Evolutionary conservation across 2,797 vertebrate species (phyloP), one percentile per base, ranked within the genome.

Genomic region (Stomatorhinus walkeri): DNA sequence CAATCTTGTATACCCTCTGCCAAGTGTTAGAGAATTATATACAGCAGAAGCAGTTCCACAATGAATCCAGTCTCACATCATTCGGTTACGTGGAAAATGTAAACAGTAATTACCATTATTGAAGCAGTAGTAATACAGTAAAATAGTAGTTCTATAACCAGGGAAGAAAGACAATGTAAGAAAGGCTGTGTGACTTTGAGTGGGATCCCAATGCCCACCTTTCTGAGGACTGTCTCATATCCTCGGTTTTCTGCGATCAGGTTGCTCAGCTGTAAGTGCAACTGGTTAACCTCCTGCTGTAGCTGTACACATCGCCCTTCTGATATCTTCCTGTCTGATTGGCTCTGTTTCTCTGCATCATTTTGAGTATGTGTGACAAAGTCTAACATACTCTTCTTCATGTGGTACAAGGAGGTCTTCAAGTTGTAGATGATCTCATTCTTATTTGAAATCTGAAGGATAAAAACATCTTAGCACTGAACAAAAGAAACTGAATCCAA

Each of bases 1-100:
- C 96, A 87, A 95, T 32, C 91, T 95, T 96, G 91, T 95, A 93
- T 88, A 96, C 97, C 92, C 95, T 95, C 98, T 99, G 93, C 88
- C 93, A 92, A 89, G 54, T 49, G 8, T 83, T 46, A 46, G 16
- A 83, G 43, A 76, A 24, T 24, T 64, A 85, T 19, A 88, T 72
- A 51, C 2, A 46, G 88, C 72, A 83, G 22, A 59, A 22, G 84
- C 28, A 28, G 49, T 86, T 64, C 61, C 54, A 54, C 49, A 48
- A 68, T 6, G 32, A 76, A 36, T 40, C 40, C 32, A 76, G 68
- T 40, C 14, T 72, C 68, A 72, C 32, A 72, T 72, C 68, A 40
- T 40, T 76, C 32, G 40, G 14, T n/a, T n/a, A 52, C 9, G 0
- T 68, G 7, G 12, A n/a, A 24, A 85, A 48, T 2, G 5, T 32